Conservation (phyloP, 2,113 vertebrate species). For the Gavialis gangeticus region DNA sequence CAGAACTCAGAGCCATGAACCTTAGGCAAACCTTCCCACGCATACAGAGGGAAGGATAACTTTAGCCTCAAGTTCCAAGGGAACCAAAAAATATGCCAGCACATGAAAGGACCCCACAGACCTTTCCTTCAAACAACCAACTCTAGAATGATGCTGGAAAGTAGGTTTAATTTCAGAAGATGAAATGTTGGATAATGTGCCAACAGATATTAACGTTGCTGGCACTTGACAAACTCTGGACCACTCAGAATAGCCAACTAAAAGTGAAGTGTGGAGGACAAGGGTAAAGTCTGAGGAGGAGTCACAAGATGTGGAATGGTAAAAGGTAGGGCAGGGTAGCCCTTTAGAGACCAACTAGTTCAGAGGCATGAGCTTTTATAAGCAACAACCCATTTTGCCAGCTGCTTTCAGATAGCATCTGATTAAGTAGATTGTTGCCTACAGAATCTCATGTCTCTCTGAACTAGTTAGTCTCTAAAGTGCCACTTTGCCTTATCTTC, state of each 20-base stretch:
- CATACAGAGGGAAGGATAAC: not conserved
- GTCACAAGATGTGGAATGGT: too few relatives aligned
- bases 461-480: too few relatives aligned
- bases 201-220: not conserved
- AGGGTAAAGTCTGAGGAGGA: not conserved
- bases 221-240: not conserved
- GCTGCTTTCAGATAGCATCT: too few relatives aligned
- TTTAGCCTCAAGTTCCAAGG: not conserved
- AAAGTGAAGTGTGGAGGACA: not conserved
- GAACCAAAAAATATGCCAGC: not conserved
- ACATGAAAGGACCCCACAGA: not conserved
- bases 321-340: too few relatives aligned
- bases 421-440: too few relatives aligned
- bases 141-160: accelerated
- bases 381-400: too few relatives aligned
- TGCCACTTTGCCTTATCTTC: too few relatives aligned
- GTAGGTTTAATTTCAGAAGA: not conserved
- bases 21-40: not conserved
- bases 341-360: too few relatives aligned
- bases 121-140: not conserved
- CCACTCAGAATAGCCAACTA: not conserved
- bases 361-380: too few relatives aligned
- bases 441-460: too few relatives aligned
- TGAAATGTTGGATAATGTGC: not conserved
- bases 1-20: not conserved